A percentile compares a stretch with the other conserved stretches of the same genome.
Evolutionary conservation across 2,113 vertebrate genomes (phyloP).

Genomic region (Myiozetetes cayanensis): DNA sequence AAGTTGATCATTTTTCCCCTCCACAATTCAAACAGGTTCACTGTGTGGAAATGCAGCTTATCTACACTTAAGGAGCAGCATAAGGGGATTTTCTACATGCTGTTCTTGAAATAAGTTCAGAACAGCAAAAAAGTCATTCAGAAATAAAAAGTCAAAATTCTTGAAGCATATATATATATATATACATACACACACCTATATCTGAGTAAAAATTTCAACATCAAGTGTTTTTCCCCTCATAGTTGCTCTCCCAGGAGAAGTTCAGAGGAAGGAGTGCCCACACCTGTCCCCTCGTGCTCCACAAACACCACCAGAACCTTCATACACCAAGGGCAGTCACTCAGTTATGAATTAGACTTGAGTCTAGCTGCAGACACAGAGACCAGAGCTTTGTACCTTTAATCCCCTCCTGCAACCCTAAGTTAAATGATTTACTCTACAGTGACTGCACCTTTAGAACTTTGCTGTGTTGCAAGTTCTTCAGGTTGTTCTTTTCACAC

Average conservation of each 20-base stretch:
- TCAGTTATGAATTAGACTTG: background rate
- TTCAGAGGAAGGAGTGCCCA: background rate
- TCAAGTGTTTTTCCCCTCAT: background rate
- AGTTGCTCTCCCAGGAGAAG: background rate
- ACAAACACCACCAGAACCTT: background rate
- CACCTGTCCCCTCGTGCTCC: too few species aligned
- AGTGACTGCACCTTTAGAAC: background rate
- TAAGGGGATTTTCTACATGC: background rate
- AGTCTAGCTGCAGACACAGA: background rate
- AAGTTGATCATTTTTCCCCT: background rate
- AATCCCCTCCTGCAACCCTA: background rate
- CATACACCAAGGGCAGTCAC: background rate
- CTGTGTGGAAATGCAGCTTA: background rate
- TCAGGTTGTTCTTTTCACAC: background rate
- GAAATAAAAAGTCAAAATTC: background rate
- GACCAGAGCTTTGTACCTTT: background rate
- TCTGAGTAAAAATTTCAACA: background rate
- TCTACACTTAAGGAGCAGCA: background rate
- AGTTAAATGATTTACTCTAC: background rate
- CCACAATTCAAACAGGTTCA: background rate
- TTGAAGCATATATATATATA: background rate
- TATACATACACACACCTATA: fast-evolving
- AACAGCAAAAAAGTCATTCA: fast-evolving
- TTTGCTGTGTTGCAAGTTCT: background rate
- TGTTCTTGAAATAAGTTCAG: background rate